These are phyloP conservation scores for Hystrix cristata DNA, from an alignment of 2,113 vertebrate genomes.

Conservation along the genomic window DNA sequence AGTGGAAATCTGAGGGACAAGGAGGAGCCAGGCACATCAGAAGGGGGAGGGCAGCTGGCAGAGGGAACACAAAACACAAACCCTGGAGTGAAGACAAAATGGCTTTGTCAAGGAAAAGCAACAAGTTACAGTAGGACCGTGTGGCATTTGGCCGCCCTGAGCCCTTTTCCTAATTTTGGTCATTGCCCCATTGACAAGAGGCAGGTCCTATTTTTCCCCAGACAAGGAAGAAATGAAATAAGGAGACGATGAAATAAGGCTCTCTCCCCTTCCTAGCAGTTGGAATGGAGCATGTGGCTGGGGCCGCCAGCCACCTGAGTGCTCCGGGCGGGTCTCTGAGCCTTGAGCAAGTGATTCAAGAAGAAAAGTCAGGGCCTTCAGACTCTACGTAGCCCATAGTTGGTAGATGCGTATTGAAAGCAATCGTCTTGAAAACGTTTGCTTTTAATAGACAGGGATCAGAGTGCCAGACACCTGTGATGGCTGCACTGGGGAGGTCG, in stretches of 20 bases:
- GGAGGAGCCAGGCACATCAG: background rate
- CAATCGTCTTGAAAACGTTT: background rate
- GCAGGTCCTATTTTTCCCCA: background rate
- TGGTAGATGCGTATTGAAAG: background rate
- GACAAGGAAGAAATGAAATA: background rate
- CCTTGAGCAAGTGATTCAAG: background rate
- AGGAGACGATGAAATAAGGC: background rate
- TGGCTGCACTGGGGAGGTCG: background rate
- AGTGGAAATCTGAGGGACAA: background rate
- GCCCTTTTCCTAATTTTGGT: background rate
- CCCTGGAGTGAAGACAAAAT: background rate
- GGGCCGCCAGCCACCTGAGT: background rate
- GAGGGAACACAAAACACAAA: background rate
- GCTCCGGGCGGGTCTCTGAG: background rate
- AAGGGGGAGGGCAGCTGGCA: background rate
- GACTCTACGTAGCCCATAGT: background rate
- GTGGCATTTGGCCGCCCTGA: background rate
- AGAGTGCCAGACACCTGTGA: background rate
- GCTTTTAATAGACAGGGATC: background rate
- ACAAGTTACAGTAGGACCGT: rapidly evolving
- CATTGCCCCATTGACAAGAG: background rate
- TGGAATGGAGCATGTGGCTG: background rate
- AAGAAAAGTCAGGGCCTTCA: background rate
- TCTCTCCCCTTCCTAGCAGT: background rate
- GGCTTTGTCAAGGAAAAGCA: background rate